These are phyloP conservation scores for Seira sanloemensis DNA, from an alignment of 2,888 invertebrate genomes.

Conservation along the genomic window DNA sequence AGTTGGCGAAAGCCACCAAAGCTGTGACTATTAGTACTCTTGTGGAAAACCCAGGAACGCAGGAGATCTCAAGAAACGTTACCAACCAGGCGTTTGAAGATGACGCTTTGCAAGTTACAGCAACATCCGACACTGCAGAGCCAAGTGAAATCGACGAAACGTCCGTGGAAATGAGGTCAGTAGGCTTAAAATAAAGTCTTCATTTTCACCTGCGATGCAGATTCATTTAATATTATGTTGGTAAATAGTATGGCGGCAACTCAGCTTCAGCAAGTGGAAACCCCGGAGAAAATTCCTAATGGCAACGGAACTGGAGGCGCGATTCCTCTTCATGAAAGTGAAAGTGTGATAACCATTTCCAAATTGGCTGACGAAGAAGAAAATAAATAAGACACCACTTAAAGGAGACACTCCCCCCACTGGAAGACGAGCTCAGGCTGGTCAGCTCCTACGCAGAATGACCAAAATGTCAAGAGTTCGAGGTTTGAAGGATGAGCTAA, in stretches of 20 bases:
- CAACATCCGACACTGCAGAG: constrained; percentile 38
- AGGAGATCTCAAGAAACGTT: constrained; percentile 53
- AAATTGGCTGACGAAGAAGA: constrained; percentile 46
- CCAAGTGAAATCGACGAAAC: constrained; percentile 43
- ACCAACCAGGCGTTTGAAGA: constrained; percentile 32
- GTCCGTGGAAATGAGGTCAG: constrained; percentile 38
- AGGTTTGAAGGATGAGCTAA: constrained; percentile 68
- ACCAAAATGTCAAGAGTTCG: constrained; percentile 65
- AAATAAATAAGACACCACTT: constrained; percentile 60
- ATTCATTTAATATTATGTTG: too few species aligned
- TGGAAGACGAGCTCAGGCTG: constrained; percentile 66
- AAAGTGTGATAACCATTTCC: constrained; percentile 59
- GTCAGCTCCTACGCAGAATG: constrained; percentile 68
- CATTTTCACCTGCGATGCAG: too few species aligned
- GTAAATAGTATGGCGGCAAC: constrained; percentile 26
- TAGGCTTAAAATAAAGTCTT: too few species aligned
- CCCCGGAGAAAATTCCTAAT: constrained; percentile 5
- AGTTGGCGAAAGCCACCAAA: constrained; percentile 77
- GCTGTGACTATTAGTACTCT: constrained; percentile 74
- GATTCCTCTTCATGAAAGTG: constrained; percentile 48
- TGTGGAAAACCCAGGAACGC: constrained; percentile 48
- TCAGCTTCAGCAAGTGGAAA: constrained; percentile 7
- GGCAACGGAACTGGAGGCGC: constrained; percentile 30
- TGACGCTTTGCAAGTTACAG: constrained; percentile 29
- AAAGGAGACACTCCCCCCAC: constrained; percentile 73